Evolutionary conservation across 2,113 vertebrate genomes (phyloP).

Genomic region (Chloebia gouldiae): DNA sequence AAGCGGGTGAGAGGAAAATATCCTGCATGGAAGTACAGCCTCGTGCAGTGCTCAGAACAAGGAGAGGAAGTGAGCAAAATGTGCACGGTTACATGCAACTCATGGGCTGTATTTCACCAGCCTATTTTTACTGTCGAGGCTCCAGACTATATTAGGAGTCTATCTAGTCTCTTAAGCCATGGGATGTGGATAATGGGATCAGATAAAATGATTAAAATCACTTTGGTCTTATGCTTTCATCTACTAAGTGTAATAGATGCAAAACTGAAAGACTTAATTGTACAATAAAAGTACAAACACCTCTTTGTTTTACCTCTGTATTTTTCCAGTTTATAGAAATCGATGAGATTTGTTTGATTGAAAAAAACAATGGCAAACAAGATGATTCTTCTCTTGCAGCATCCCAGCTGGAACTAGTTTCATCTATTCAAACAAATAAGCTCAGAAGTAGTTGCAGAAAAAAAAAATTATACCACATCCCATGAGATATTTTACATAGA

Average conservation of each 20-base stretch:
- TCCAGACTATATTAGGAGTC: not conserved
- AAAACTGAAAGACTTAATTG: not conserved
- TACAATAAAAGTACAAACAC: not conserved
- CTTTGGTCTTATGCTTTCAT: not conserved
- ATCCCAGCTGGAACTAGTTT: not conserved
- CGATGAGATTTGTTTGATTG: not conserved
- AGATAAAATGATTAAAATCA: slow-evolving; percentile 21
- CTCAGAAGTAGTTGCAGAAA: not conserved
- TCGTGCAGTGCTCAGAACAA: not conserved
- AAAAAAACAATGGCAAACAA: not conserved
- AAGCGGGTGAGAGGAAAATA: not conserved
- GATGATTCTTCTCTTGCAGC: not conserved
- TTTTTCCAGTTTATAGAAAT: not conserved
- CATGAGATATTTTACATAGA: not conserved
- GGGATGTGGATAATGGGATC: not conserved
- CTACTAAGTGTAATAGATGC: not conserved
- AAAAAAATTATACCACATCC: not conserved
- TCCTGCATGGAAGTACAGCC: not conserved
- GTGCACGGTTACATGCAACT: not conserved
- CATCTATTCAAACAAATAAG: not conserved
- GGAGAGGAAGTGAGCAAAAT: not conserved
- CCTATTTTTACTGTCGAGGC: not conserved
- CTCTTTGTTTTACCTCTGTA: not conserved
- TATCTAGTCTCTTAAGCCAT: not conserved
- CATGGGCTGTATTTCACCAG: not conserved